A percentile compares a stretch with the other conserved stretches of the same genome.
Conservation (phyloP, 2,797 vertebrate genomes). For the Centroberyx gerrardi region DNA sequence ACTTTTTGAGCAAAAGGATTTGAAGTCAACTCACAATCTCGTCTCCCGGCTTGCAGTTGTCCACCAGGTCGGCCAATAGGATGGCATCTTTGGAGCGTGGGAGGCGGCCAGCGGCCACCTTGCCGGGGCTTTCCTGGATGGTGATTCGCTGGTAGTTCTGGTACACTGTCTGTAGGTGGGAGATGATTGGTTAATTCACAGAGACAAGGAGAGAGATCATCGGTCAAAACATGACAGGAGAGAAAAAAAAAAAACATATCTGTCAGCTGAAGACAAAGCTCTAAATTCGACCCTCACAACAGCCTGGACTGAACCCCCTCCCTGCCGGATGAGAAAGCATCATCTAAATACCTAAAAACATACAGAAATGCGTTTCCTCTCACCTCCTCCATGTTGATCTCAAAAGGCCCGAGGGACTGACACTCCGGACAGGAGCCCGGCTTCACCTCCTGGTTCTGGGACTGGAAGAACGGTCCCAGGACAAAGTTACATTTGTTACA, state of each 20-base stretch:
- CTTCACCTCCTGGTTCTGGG: constrained; percentile 99
- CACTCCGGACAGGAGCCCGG: constrained; percentile 98
- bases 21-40: constrained; percentile 91
- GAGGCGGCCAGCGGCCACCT: constrained; percentile 94
- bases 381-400: constrained; percentile 99
- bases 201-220: neutral
- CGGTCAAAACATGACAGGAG: neutral
- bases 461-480: constrained; percentile 96
- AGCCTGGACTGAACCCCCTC: too few species aligned
- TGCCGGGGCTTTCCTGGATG: constrained; percentile 97
- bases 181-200: neutral
- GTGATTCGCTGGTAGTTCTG: constrained; percentile 99
- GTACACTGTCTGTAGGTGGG: constrained; percentile 90
- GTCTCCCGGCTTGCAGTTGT: constrained; percentile 96
- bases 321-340: too few species aligned
- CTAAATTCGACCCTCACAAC: too few species aligned
- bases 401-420: constrained; percentile 95
- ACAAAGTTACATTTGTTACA: constrained; percentile 97
- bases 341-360: too few species aligned
- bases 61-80: constrained; percentile 95
- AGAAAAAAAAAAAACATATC: too few species aligned
- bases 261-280: too few species aligned
- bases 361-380: constrained; percentile 16
- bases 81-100: constrained; percentile 98
- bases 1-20: too few species aligned